Evolutionary conservation across 1,140 invertebrate species (phyloP).

Genomic region (Drosophila pseudoobscura): DNA sequence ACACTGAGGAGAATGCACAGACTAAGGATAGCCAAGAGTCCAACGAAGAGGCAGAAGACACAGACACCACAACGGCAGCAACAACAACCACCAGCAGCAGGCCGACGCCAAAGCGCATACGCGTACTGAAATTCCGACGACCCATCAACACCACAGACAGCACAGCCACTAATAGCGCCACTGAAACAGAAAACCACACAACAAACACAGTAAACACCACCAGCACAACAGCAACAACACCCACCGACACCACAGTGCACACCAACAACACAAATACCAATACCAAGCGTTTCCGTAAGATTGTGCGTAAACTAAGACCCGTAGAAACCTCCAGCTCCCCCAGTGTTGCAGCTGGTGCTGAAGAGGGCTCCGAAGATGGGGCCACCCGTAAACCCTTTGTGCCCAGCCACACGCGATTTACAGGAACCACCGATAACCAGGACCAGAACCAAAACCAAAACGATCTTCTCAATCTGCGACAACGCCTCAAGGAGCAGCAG

Average conservation of each 20-base stretch:
- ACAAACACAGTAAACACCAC: slow-evolving; percentile 14
- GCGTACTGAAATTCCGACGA: slow-evolving; percentile 70
- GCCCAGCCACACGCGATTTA: slow-evolving; percentile 45
- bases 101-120: slow-evolving; percentile 67
- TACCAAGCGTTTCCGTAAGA: slow-evolving; percentile 74
- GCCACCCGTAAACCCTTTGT: slow-evolving; percentile 54
- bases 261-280: slow-evolving; percentile 37
- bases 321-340: slow-evolving; percentile 23
- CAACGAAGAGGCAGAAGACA: slow-evolving; percentile 8
- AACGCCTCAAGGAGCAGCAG: slow-evolving; percentile 61
- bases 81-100: slow-evolving; percentile 30
- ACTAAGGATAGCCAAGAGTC: slow-evolving; percentile 24
- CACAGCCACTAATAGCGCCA: slow-evolving; percentile 53
- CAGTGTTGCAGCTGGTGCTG: slow-evolving; percentile 3
- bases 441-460: background rate
- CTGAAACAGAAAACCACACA: slow-evolving; percentile 25
- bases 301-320: slow-evolving; percentile 68
- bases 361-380: slow-evolving; percentile 17
- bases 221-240: slow-evolving; percentile 32
- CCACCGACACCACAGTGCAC: slow-evolving; percentile 5
- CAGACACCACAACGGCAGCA: slow-evolving; percentile 12
- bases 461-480: slow-evolving; percentile 47
- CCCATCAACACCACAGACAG: slow-evolving; percentile 53
- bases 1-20: slow-evolving; percentile 36
- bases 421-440: slow-evolving; percentile 10